Percentiles rank a stretch among this genome's conserved stretches.
These are phyloP conservation scores for Diachasma alloeum DNA, from an alignment of 1,140 invertebrate species.

Conservation along the genomic window DNA sequence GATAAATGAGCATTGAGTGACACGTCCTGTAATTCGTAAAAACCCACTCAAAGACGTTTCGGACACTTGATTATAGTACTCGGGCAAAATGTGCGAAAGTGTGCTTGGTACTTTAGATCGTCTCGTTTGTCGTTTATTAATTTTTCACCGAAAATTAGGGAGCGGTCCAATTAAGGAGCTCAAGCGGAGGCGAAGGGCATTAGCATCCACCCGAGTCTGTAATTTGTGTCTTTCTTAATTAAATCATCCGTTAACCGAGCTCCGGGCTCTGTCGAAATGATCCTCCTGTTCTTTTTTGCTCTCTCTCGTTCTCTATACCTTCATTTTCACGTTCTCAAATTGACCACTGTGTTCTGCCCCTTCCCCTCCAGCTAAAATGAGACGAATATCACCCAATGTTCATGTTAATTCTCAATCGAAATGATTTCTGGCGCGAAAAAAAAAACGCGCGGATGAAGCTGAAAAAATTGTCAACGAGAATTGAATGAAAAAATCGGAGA, in stretches of 20 bases:
- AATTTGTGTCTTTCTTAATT: constrained; percentile 68
- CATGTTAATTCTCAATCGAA: too few species aligned
- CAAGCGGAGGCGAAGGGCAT: constrained; percentile 57
- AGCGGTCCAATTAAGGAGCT: constrained; percentile 61
- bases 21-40: background rate
- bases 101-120: background rate
- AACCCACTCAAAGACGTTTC: background rate
- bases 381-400: too few species aligned
- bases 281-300: constrained; percentile 29
- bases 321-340: background rate
- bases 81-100: constrained; percentile 9
- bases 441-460: background rate
- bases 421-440: background rate
- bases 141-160: constrained; percentile 36
- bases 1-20: background rate
- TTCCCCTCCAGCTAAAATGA: background rate
- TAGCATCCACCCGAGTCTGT: constrained; percentile 63
- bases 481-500: background rate
- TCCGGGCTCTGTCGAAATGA: constrained; percentile 33
- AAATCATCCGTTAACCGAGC: constrained; percentile 65
- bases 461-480: background rate
- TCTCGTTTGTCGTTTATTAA: constrained; percentile 35
- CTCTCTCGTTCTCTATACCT: constrained; percentile 36
- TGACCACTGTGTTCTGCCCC: background rate
- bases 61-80: background rate